Base-by-base conservation (phyloP, 1,140 invertebrate species). In the Galleria mellonella region DNA sequence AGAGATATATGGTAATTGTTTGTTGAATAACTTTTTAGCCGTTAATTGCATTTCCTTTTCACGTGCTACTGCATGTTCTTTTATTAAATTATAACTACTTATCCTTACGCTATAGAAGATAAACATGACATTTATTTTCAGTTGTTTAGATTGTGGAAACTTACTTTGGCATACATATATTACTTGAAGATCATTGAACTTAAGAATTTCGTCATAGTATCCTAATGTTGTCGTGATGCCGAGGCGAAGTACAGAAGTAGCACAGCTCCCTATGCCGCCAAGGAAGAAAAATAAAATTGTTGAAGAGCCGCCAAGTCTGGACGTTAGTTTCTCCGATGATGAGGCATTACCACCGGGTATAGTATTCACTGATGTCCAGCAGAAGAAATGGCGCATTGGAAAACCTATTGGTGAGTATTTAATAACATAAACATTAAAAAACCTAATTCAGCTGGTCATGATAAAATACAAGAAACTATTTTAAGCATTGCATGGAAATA, bases 331-430 rank as follows among this genome's bases (percentile, higher is more conserved):
- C 41, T 68, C 37, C 39, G 78, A 85, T 35, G 82, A 86, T 38
- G 70, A 84, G 36, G 81, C 83, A 11, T 48, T 87, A 15, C 74
- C 79, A 2, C 72, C 81, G 32, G 96, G 95, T 1, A 92, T 93
- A 72, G 88, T 96, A 33, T 83, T 98, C 23, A 91, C 89, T 39
- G 97, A 98, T 88, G 87, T 94, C 33, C 90, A 86, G 0, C 92
- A 92, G 45, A 94, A 94, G 61, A 87, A 93, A 78, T 99, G 97
- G 97, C 91, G 90, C 58, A 83, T 98, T 32, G 96, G 96, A 2
- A 90, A 92, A 66, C 90, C 93, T 7, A 92, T 98, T 69, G 97
- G 96, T 74, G 62, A 76, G 64, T 57, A 11, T 17, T 28, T 32
- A 4, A 32, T 8, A 4, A 32, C 31, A n/a, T 3, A 23, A 23